These are phyloP conservation scores for Eubasilissa regina DNA, from an alignment of 1,140 invertebrate genomes.

Conservation along the genomic window DNA sequence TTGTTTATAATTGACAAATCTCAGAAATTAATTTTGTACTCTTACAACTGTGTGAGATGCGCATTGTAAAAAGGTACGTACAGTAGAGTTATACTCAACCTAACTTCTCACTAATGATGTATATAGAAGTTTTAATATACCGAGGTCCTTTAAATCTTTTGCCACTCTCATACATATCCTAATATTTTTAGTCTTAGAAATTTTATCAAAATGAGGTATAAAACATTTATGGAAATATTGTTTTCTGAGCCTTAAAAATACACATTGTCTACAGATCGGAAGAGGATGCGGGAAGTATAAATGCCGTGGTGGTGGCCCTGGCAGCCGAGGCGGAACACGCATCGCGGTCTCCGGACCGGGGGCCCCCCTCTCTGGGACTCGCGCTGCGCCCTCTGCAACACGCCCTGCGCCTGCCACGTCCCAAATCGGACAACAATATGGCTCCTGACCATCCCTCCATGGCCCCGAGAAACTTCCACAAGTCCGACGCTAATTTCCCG, in stretches of 20 bases:
- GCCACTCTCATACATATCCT: too few species aligned
- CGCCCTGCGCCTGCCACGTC: constrained; percentile 78
- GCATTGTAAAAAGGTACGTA: too few species aligned
- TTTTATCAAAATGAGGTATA: too few species aligned
- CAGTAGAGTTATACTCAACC: too few species aligned
- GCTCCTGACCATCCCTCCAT: constrained; percentile 75
- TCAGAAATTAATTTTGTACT: too few species aligned
- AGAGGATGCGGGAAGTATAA: constrained; percentile 89
- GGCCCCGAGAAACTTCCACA: constrained; percentile 82
- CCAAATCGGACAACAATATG: constrained; percentile 89
- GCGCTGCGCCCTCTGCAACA: constrained; percentile 78
- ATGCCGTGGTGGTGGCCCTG: constrained; percentile 91
- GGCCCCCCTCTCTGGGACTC: constrained; percentile 78
- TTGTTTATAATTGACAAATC: too few species aligned
- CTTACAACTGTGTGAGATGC: too few species aligned
- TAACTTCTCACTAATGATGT: too few species aligned
- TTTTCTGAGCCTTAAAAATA: too few species aligned
- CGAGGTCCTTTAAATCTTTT: too few species aligned
- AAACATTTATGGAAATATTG: neutral
- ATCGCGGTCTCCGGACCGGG: constrained; percentile 83
- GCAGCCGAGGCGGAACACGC: constrained; percentile 90
- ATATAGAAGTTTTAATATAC: too few species aligned
- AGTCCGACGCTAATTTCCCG: constrained; percentile 82
- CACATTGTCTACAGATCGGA: constrained; percentile 68
- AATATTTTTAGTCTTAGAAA: too few species aligned